Conservation (phyloP, 2,797 vertebrate species). For the Graptemys geographica region DNA sequence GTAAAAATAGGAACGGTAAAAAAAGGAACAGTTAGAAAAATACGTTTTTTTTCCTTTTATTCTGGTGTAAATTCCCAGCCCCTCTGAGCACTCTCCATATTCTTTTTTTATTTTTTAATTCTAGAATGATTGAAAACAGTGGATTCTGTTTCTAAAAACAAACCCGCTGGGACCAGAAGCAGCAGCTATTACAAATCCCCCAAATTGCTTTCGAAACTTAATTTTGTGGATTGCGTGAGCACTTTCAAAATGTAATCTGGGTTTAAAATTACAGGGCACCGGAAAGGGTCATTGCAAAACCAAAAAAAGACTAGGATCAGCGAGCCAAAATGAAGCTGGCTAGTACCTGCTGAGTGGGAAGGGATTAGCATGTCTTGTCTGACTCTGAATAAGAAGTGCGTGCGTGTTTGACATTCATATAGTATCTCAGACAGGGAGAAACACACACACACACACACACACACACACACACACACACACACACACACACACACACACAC, state of each 20-base stretch:
- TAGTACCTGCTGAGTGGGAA: background rate
- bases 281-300: background rate
- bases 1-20: slow-evolving; percentile 32
- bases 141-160: background rate
- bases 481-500: too few relatives aligned
- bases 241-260: rapidly evolving
- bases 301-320: background rate
- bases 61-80: background rate
- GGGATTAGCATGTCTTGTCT: background rate
- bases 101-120: background rate
- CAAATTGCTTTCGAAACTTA: rapidly evolving
- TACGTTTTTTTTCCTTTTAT: background rate
- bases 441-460: background rate
- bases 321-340: background rate
- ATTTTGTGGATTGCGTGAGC: background rate
- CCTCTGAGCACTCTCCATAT: rapidly evolving
- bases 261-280: background rate
- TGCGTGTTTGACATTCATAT: background rate
- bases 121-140: background rate
- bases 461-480: background rate
- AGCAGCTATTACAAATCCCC: background rate
- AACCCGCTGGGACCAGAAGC: background rate
- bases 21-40: background rate
- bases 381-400: background rate
- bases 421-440: background rate